Evolutionary conservation across 35 echinoderm and acorn worm genomes (phyloP), one percentile per base, ranked within the genome.

Genomic region (Strongylocentrotus purpuratus): DNA sequence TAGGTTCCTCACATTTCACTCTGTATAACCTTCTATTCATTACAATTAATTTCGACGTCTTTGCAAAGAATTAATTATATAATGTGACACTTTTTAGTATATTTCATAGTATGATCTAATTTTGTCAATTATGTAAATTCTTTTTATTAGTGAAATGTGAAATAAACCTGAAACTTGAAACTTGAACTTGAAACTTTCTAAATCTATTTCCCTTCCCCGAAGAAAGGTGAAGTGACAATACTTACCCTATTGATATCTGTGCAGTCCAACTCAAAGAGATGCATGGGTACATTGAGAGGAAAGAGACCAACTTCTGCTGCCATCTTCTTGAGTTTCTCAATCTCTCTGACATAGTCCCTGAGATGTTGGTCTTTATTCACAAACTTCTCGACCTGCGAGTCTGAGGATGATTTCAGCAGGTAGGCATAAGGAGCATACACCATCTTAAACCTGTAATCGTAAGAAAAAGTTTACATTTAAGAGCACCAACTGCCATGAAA

Each of bases 271-370:
- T 95, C 55, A 46, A 99, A 97, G 7, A 99, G 96, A 95, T 99
- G 97, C 98, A 99, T 99, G 3, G 97, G 98, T 2, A 99, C 98
- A 78, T 94, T 98, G 61, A 97, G 97, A 33, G 98, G 98, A n/a
- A 99, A 94, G 3, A 95, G 96, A 9, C 92, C 97, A 0, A 97
- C 88, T 85, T 98, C 95, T 33, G 47, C 94, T 17, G 98, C 96
- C 98, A 99, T 99, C 33, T 59, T 88, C 95, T 98, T 99, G 31
- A 99, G 91, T 60, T 97, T 99, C 86, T 99, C 98, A 94, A 97
- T 99, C 95, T 99, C 98, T 86, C 98, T 94, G 35, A 97, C 96
- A 61, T 99, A 99, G 86, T 99, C 97, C 94, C 98, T 94, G 46
- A 99, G 92, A 94, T 99, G 98, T 52, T 99, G 98, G 47, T 99